Base-by-base conservation (phyloP, 2,797 vertebrate genomes). In the Thripadectes ignobilis region DNA sequence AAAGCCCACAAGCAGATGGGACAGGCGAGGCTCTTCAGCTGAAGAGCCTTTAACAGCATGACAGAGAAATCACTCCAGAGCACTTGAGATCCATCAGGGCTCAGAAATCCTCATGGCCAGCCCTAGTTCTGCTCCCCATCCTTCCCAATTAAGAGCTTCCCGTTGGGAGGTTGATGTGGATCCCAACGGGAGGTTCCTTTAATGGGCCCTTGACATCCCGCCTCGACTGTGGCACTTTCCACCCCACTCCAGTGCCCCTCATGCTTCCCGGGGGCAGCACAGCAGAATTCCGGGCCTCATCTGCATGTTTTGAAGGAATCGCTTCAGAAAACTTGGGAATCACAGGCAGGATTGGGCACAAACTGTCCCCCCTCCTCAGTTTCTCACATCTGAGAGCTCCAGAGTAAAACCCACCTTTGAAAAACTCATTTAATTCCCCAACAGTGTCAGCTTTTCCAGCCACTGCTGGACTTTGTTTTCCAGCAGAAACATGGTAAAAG, bases 71-170 rank as follows among this genome's bases (percentile, higher is more conserved):
- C 86, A 66, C 71, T 89, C 58, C 49, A 83, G 91, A 72, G 77
- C 77, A 65, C 77, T 91, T 79, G 85, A 84, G 59, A 49, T 39
- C 84, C 88, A 92, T 78, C 82, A 92, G 41, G 84, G 81, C 84
- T 74, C 71, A 85, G 75, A 59, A 61, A 71, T 34, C 88, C 68
- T 72, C 26, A 4, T 15, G 45, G 30, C 69, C 77, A 61, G 43
- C 72, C 16, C 84, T 89, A 78, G 4, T 81, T 57, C 71, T 49
- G 6, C 71, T 62, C 58, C 61, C 16, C 51, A 23, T 19, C 39
- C 48, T 52, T 68, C 76, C 65, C 80, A 88, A 21, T 88, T 57
- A 93, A 80, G 41, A 63, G 57, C 71, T 17, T 71, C 77, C 24
- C 4, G 51, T 74, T 6, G 67, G 86, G 57, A 67, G 58, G 54